Percentiles rank a stretch among this genome's conserved stretches.
Conservation (phyloP, 2,888 invertebrate species). For the Mamestra brassicae region DNA sequence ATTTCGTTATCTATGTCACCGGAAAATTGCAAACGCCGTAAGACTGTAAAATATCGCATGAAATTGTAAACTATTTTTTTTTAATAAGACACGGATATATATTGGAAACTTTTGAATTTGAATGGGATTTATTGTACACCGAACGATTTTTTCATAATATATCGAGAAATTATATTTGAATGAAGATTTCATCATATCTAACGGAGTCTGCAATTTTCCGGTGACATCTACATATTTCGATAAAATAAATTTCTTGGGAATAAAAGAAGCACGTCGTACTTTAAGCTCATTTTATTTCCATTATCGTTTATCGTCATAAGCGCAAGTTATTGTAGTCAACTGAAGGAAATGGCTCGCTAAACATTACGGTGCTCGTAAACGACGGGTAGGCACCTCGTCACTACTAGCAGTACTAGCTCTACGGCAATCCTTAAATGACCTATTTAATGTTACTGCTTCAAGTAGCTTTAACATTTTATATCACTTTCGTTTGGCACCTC, state of each 20-base stretch:
- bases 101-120: no score
- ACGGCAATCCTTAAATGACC: constrained; percentile 36
- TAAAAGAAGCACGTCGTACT: constrained; percentile 24
- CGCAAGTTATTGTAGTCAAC: constrained; percentile 52
- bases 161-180: no score
- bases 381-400: constrained; percentile 28
- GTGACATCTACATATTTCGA: neutral
- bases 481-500: neutral
- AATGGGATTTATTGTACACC: no score
- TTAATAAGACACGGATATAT: no score
- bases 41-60: no score
- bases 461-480: constrained; percentile 26
- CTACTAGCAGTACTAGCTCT: constrained; percentile 36
- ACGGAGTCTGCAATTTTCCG: no score
- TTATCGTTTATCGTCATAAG: constrained; percentile 51
- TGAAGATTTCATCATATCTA: no score
- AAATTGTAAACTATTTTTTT: no score
- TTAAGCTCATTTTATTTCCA: constrained; percentile 55
- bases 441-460: constrained; percentile 16
- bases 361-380: constrained; percentile 50
- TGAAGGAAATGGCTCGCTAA: constrained; percentile 43
- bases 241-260: constrained; percentile 3
- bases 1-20: neutral
- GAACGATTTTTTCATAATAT: no score
- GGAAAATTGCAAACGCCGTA: no score